A percentile compares a stretch with the other conserved stretches of the same genome.
Evolutionary conservation across 2,888 invertebrate genomes (phyloP).

Genomic region (Dione juno): DNA sequence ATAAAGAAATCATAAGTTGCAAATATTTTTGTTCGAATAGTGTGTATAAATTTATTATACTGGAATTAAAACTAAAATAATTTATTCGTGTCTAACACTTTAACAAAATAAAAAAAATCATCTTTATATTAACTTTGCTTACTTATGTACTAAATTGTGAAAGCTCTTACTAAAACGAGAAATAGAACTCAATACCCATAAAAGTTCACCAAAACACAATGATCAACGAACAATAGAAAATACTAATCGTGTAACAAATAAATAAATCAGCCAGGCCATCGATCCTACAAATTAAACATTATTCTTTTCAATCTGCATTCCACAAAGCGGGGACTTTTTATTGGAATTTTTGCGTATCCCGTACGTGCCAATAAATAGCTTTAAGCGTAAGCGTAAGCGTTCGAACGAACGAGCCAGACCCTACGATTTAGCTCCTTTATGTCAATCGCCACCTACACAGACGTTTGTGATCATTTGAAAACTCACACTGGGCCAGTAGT

Average conservation of each 20-base stretch:
- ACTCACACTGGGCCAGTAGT: slow-evolving; percentile 10
- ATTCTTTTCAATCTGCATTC: slow-evolving; percentile 76
- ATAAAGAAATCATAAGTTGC: too few relatives aligned
- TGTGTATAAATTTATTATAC: too few relatives aligned
- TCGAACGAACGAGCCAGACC: slow-evolving; percentile 60
- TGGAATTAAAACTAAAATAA: too few relatives aligned
- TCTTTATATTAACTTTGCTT: too few relatives aligned
- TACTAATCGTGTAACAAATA: slow-evolving; percentile 45
- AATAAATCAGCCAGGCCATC: slow-evolving; percentile 68
- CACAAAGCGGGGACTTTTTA: slow-evolving; percentile 70
- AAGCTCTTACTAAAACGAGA: too few relatives aligned
- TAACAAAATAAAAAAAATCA: too few relatives aligned
- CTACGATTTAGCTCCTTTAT: slow-evolving; percentile 76
- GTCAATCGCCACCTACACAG: slow-evolving; percentile 68
- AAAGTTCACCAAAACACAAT: background rate
- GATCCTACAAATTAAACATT: slow-evolving; percentile 80
- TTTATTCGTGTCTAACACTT: too few relatives aligned
- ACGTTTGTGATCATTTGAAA: slow-evolving; percentile 29
- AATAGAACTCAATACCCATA: background rate
- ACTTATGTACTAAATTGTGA: too few relatives aligned
- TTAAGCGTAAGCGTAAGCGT: slow-evolving; percentile 54
- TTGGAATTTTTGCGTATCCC: slow-evolving; percentile 81
- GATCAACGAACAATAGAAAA: slow-evolving; percentile 34
- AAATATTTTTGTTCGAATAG: too few relatives aligned
- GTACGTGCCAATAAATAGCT: slow-evolving; percentile 82